Conservation (phyloP, 2,113 vertebrate genomes). For the Eubucco bourcierii region DNA sequence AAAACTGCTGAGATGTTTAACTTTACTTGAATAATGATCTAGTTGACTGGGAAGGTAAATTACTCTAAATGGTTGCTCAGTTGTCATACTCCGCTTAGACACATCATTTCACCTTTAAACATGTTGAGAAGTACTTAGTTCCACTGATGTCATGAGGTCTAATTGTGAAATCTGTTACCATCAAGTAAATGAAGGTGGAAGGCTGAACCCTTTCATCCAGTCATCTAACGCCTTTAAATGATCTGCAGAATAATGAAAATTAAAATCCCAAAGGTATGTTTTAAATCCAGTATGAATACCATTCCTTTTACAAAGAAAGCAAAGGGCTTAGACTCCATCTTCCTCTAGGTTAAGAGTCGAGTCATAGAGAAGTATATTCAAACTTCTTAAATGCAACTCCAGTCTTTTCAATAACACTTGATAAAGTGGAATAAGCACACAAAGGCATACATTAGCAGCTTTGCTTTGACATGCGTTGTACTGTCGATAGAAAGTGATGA, state of each 20-base stretch:
- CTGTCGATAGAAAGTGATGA: background rate
- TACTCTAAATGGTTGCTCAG: background rate
- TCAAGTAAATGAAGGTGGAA: background rate
- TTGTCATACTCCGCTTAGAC: background rate
- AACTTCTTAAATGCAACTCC: background rate
- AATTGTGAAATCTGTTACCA: background rate
- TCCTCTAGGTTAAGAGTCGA: background rate
- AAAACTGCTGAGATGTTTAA: background rate
- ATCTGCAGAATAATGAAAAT: background rate
- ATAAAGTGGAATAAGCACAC: background rate
- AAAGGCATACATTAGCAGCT: background rate
- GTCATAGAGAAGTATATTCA: background rate
- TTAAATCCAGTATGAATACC: background rate
- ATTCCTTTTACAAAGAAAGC: background rate
- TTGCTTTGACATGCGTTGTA: background rate
- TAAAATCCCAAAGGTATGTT: background rate
- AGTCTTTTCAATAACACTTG: background rate
- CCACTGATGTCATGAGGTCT: background rate
- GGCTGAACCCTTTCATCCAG: constrained; percentile 7
- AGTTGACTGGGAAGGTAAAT: background rate
- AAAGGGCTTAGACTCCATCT: background rate
- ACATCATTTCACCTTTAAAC: constrained; percentile 31
- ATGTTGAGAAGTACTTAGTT: background rate
- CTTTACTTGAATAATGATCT: background rate
- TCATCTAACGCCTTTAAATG: background rate